Evolutionary conservation across 2,113 vertebrate genomes (phyloP), one percentile per base, ranked within the genome.

Genomic region (Burhinus oedicnemus): DNA sequence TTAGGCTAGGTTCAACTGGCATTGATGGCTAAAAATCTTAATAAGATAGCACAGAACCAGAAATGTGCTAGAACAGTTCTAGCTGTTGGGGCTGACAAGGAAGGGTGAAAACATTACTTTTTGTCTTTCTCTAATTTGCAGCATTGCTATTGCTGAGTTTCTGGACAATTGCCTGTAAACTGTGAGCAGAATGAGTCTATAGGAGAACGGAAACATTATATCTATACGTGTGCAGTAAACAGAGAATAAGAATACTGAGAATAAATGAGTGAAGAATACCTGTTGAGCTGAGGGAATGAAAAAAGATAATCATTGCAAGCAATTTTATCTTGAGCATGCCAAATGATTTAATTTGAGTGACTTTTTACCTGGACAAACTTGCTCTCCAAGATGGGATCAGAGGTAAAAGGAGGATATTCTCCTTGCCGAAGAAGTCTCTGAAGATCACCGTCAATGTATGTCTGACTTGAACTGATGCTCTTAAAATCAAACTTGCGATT

Each of bases 351-450:
- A 83, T 80, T 45, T 76, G 12, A 47, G 40, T 57, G 32, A 21
- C 29, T 83, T 89, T 42, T 97, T 96, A 98, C 98, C 97, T 98
- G 97, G 57, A 97, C 61, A 94, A 97, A 98, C 49, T 95, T 98
- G 89, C 97, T 97, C 44, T 98, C 98, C 27, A 98, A 70, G 45
- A 97, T 83, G 72, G 84, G 95, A 87, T 83, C 83, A 60, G 95
- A 96, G 15, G 76, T 58, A 75, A 97, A 97, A 38, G 89, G 85
- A 36, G 66, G 69, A 34, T 98, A 97, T 40, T 98, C 96, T 86
- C 96, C 97, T 77, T 60, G 89, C 32, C 93, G 52, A 84, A 97
- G 57, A 78, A 94, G 87, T 64, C 55, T 96, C 54, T 95, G 95
- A 82, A 98, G 95, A 15, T 94, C 74, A 93, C 90, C 93, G 19